These are phyloP conservation scores for Ctenodactylus gundi DNA, from an alignment of 2,113 vertebrate genomes.

Conservation along the genomic window DNA sequence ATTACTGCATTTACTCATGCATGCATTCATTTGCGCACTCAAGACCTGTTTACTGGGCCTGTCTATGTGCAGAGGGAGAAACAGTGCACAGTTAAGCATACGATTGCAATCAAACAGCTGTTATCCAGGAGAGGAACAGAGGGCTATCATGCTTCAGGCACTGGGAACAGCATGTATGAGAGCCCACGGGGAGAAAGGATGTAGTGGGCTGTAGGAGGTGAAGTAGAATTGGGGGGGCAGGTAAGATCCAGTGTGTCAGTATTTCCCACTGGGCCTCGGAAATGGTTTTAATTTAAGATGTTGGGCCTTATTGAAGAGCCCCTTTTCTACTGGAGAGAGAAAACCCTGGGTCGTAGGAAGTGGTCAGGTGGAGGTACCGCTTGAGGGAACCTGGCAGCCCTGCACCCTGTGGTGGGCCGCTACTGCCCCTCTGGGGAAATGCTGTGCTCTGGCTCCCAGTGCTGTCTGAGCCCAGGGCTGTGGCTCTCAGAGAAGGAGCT, in stretches of 20 bases:
- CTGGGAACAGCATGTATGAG: background rate
- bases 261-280: background rate
- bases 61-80: background rate
- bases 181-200: background rate
- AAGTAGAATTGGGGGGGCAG: background rate
- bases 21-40: background rate
- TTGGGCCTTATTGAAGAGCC: background rate
- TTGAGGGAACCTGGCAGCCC: background rate
- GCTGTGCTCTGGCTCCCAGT: background rate
- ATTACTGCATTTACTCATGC: background rate
- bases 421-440: background rate
- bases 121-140: background rate
- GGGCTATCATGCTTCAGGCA: background rate
- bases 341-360: background rate
- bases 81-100: no score
- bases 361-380: background rate
- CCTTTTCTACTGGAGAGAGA: background rate
- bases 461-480: background rate
- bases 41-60: background rate
- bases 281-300: background rate
- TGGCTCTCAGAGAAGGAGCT: background rate
- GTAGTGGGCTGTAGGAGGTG: background rate
- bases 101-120: accelerated
- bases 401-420: accelerated
- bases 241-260: accelerated